Percentiles rank a stretch among this genome's conserved stretches.
Evolutionary conservation across 2,797 vertebrate species (phyloP).

Genomic region (Sternotherus odoratus): DNA sequence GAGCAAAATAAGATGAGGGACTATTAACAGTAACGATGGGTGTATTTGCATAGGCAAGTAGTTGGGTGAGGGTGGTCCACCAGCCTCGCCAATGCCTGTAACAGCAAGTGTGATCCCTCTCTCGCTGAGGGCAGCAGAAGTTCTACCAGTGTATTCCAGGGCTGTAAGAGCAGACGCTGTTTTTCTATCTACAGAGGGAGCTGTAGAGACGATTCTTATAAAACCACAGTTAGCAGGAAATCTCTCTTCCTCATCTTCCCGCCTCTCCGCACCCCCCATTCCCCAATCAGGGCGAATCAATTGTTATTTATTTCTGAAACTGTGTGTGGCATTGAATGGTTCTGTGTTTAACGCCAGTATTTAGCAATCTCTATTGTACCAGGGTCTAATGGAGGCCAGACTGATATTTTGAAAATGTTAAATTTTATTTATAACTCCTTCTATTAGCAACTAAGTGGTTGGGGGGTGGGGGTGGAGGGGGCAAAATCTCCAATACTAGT

Average conservation of each 20-base stretch:
- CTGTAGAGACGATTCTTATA: not conserved
- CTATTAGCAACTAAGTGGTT: not conserved
- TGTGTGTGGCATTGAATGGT: not conserved
- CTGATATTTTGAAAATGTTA: not conserved
- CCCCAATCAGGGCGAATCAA: not conserved
- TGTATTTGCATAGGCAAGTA: not conserved
- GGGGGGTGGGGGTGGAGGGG: not conserved
- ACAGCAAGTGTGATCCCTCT: not conserved
- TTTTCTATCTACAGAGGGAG: not conserved
- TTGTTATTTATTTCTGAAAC: not conserved
- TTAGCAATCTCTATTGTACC: not conserved
- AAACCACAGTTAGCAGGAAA: accelerated
- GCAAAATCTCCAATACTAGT: not conserved
- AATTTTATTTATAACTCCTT: conserved; percentile 12
- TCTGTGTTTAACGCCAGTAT: not conserved
- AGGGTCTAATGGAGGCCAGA: not conserved
- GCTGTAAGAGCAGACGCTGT: not conserved
- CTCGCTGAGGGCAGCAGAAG: accelerated
- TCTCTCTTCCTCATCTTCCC: accelerated
- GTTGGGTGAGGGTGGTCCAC: not conserved
- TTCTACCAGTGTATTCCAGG: accelerated
- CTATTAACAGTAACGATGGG: not conserved
- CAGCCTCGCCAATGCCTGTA: not conserved
- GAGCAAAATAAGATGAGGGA: not conserved
- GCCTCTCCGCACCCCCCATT: not conserved